These are phyloP conservation scores for Apis dorsata DNA, from an alignment of 1,140 invertebrate species.

Conservation along the genomic window DNA sequence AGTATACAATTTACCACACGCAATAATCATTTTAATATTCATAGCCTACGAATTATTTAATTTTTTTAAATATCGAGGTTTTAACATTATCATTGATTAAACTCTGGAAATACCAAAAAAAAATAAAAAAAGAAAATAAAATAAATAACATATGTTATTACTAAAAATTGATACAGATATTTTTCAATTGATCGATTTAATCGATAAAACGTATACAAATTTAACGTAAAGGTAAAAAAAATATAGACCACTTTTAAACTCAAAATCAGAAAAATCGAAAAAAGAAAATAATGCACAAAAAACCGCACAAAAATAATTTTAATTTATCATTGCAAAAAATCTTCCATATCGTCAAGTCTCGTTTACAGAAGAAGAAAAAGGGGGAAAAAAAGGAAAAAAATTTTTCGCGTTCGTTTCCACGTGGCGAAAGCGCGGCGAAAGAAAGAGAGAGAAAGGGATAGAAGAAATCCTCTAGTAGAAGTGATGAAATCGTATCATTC, in stretches of 20 bases:
- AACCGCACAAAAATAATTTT: neutral
- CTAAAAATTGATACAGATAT: neutral
- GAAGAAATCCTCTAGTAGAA: too few relatives aligned
- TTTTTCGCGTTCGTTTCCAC: neutral
- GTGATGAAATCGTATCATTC: constrained; percentile 12
- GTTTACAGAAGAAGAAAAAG: neutral
- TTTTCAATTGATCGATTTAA: neutral
- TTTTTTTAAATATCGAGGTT: too few relatives aligned
- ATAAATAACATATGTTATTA: neutral
- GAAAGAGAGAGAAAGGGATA: neutral
- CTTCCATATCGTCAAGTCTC: neutral
- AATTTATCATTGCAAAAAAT: neutral
- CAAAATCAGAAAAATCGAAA: too few relatives aligned
- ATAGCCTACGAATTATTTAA: too few relatives aligned
- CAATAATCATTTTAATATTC: too few relatives aligned
- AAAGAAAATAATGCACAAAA: neutral
- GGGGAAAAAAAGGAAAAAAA: neutral
- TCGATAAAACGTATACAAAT: neutral
- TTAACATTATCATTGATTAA: too few relatives aligned
- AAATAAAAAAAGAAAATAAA: too few relatives aligned
- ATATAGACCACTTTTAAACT: neutral
- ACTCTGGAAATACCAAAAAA: too few relatives aligned
- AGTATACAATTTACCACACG: too few relatives aligned
- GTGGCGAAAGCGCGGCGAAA: neutral
- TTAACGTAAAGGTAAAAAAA: neutral